A percentile compares a stretch with the other conserved stretches of the same genome.
Evolutionary conservation across 2,888 invertebrate species (phyloP).

Genomic region (Rhingia rostrata): DNA sequence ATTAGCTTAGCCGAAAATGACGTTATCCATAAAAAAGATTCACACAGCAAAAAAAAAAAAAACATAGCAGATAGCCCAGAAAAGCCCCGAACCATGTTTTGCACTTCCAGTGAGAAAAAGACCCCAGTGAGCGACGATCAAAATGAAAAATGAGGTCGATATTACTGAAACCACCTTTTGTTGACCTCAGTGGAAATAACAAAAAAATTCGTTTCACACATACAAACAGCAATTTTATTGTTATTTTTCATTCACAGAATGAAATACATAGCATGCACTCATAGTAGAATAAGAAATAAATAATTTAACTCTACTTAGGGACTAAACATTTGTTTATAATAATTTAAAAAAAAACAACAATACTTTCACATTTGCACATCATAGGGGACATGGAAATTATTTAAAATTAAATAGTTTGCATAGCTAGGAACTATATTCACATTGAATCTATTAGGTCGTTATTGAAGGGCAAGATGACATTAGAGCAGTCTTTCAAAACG

Average conservation of each 20-base stretch:
- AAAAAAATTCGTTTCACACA: slow-evolving; percentile 1
- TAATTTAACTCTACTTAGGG: slow-evolving; percentile 17
- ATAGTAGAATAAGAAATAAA: background rate
- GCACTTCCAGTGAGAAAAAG: background rate
- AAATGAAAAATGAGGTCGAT: background rate
- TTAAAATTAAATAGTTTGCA: background rate
- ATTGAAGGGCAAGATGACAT: slow-evolving; percentile 48
- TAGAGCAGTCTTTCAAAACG: slow-evolving; percentile 32
- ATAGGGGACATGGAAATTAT: slow-evolving; percentile 9
- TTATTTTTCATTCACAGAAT: slow-evolving; percentile 66
- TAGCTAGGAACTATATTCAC: slow-evolving; percentile 53
- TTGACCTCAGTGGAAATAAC: background rate
- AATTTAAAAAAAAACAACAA: slow-evolving; percentile 17
- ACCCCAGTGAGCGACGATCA: background rate
- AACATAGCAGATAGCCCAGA: slow-evolving; percentile 8
- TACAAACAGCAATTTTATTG: slow-evolving; percentile 11
- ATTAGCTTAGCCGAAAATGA: background rate
- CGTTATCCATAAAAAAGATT: background rate
- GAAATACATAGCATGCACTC: slow-evolving; percentile 29
- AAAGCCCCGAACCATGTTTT: slow-evolving; percentile 20
- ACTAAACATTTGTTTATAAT: slow-evolving; percentile 17
- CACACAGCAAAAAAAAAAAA: slow-evolving; percentile 2
- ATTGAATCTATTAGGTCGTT: slow-evolving; percentile 15
- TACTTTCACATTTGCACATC: slow-evolving; percentile 24
- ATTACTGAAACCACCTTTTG: background rate